Percentiles rank a stretch among this genome's conserved stretches.
phyloP scores from a whole-genome alignment of 2,113 vertebrate species.

The Hipposideros armiger region DNA sequence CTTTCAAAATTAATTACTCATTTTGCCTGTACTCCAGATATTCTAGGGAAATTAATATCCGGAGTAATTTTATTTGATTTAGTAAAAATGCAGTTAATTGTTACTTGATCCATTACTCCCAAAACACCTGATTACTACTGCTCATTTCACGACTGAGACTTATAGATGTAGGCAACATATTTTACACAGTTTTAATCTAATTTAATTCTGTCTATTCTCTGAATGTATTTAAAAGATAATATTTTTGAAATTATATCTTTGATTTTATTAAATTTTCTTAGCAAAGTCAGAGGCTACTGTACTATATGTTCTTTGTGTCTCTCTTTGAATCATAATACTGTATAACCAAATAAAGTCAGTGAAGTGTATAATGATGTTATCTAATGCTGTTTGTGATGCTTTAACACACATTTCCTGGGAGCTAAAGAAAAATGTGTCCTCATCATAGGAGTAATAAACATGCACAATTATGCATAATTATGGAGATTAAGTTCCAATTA shows the following conservation, averaged over 20 bases:
- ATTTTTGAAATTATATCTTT: conserved; percentile 50
- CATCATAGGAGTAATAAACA: conserved; percentile 85
- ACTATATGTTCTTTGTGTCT: conserved; percentile 72
- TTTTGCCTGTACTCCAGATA: neutral
- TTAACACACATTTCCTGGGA: conserved; percentile 82
- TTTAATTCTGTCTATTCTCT: conserved; percentile 45
- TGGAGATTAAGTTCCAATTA: conserved; percentile 88
- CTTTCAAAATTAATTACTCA: neutral
- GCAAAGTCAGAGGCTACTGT: conserved; percentile 76
- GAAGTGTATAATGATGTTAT: conserved; percentile 84
- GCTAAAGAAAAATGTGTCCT: conserved; percentile 84
- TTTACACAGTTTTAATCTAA: neutral
- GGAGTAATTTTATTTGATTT: neutral
- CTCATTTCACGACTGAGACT: conserved; percentile 54
- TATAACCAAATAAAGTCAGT: conserved; percentile 84
- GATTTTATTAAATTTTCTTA: conserved; percentile 63
- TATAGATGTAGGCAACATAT: conserved; percentile 18
- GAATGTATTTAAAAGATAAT: conserved; percentile 29
- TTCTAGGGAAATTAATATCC: neutral
- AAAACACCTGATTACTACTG: neutral
- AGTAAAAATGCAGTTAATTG: neutral
- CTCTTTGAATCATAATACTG: conserved; percentile 83
- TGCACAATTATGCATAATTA: conserved; percentile 87
- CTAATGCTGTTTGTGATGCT: conserved; percentile 79
- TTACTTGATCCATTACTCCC: neutral